A percentile compares a stretch with the other conserved stretches of the same genome.
Evolutionary conservation across 2,888 invertebrate species (phyloP).

Genomic region (Dryococelus australis): DNA sequence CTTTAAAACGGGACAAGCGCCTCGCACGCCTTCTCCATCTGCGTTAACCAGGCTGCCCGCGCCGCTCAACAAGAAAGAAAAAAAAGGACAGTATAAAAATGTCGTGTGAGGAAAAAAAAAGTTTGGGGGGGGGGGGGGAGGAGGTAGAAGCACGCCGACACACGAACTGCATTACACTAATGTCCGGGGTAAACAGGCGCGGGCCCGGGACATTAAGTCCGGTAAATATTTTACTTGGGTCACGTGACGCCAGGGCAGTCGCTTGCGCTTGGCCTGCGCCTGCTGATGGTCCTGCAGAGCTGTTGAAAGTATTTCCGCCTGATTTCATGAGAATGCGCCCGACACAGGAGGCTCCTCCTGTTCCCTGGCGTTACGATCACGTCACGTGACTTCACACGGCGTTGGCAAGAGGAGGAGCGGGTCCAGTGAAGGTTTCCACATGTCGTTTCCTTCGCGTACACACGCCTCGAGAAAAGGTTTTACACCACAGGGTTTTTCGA

Average conservation of each 20-base stretch:
- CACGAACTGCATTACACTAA: slow-evolving; percentile 16
- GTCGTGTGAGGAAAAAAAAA: neutral
- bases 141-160: neutral
- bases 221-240: neutral
- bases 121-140: neutral
- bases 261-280: too few species aligned
- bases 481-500: too few species aligned
- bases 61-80: neutral
- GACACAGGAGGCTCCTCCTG: neutral
- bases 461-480: too few species aligned
- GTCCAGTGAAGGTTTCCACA: too few species aligned
- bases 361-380: too few species aligned
- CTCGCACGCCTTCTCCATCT: neutral
- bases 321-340: neutral
- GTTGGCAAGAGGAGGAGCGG: too few species aligned
- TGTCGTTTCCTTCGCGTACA: too few species aligned
- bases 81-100: too few species aligned
- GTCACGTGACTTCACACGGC: too few species aligned
- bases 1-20: neutral
- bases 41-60: neutral
- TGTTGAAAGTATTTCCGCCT: neutral
- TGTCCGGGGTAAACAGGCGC: neutral
- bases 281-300: neutral
- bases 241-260: neutral
- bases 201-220: slow-evolving; percentile 1